Evolutionary conservation across 2,888 invertebrate species (phyloP).

Genomic region (Cephus rjabovi): DNA sequence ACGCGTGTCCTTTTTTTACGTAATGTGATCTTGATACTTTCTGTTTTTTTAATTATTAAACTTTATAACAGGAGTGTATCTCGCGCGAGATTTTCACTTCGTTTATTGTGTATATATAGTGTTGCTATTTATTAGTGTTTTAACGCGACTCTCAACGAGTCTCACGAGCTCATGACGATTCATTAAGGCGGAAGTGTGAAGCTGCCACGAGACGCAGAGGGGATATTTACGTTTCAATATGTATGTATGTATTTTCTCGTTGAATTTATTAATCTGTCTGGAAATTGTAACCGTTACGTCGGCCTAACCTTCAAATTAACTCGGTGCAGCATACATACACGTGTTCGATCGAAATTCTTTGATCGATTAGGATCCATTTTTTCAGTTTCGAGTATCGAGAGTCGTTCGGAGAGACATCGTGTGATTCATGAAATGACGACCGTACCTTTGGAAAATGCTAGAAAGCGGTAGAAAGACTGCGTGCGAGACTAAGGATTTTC

Average conservation of each 20-base stretch:
- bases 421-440: too few relatives aligned
- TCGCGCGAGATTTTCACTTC: not conserved
- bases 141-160: not conserved
- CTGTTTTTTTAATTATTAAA: not conserved
- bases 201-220: conserved; percentile 25
- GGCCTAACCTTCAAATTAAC: not conserved
- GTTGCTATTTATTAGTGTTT: not conserved
- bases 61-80: not conserved
- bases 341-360: not conserved
- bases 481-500: not conserved
- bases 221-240: conserved; percentile 36
- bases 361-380: not conserved
- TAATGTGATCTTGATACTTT: conserved; percentile 2
- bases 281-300: not conserved
- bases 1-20: conserved; percentile 14
- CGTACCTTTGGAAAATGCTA: not conserved
- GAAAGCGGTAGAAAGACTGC: not conserved
- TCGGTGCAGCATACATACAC: not conserved
- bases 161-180: not conserved
- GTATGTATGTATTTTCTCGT: conserved; percentile 40
- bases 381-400: not conserved
- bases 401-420: not conserved
- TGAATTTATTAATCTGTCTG: conserved; percentile 2
- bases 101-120: not conserved
- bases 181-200: conserved; percentile 20